Percentiles rank a stretch among this genome's conserved stretches.
Evolutionary conservation across 2,113 vertebrate genomes (phyloP).

Genomic region (Neotragus pygmaeus): DNA sequence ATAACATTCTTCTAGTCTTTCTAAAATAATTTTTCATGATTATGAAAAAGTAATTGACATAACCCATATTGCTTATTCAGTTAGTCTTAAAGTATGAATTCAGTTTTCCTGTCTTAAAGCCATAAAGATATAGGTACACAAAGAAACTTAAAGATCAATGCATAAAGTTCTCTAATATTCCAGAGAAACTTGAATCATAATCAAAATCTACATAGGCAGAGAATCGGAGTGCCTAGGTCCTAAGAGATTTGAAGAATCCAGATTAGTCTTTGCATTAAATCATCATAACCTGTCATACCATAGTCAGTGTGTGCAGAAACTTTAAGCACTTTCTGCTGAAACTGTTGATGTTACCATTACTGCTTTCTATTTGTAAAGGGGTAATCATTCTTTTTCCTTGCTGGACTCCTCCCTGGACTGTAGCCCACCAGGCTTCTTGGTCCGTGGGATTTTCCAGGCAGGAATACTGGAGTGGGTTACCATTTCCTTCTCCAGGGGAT

Average conservation of each 20-base stretch:
- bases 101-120: not conserved
- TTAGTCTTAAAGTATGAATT: not conserved
- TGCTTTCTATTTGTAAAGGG: not conserved
- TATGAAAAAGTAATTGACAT: not conserved
- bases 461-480: too few relatives aligned
- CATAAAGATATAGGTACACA: not conserved
- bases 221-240: not conserved
- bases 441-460: too few relatives aligned
- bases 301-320: not conserved
- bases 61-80: not conserved
- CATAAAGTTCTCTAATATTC: not conserved
- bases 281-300: not conserved
- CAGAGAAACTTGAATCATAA: not conserved
- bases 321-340: not conserved
- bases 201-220: not conserved
- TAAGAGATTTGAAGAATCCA: not conserved
- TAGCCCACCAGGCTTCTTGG: too few relatives aligned
- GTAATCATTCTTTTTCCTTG: not conserved
- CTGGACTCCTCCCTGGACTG: not conserved
- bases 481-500: too few relatives aligned
- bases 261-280: not conserved
- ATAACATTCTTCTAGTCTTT: not conserved
- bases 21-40: not conserved
- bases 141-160: not conserved
- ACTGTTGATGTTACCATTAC: not conserved